Evolutionary conservation across 53 echinoderm and acorn worm species (phyloP), one percentile per base, ranked within the genome.

Genomic region (Zoroaster sp.): DNA sequence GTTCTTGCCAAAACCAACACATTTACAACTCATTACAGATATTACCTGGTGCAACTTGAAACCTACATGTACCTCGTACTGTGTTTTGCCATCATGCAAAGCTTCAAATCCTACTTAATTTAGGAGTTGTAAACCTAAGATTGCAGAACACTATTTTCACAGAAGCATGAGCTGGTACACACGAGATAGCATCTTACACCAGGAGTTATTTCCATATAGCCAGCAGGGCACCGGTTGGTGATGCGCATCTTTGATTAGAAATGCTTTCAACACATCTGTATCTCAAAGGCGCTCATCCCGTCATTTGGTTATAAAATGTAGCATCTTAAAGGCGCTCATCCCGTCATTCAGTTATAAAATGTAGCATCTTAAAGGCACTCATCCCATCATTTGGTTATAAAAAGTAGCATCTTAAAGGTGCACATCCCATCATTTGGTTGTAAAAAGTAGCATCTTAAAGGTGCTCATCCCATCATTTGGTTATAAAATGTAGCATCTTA

Each of bases 201-300:
- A 85, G 69, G 71, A 35, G 85, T 52, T 85, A 69, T 85, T 85
- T 45, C 51, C 71, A 85, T 85, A 40, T 43, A 71, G 71, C 85
- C 46, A 25, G 85, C 71, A 20, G 85, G 85, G 70, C 35, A 66
- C 72, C 71, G 85, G 49, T 42, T 36, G 51, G 35, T 49, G 85
- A 85, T 85, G 85, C 71, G 36, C 85, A 25, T 69, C 85, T 85
- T 85, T 71, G 70, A 85, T 85, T 85, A 49, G 85, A 85, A 70
- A 85, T 85, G 45, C 85, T 71, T 71, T 70, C 71, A 47, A 35
- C 47, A 49, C 85, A 85, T 71, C 85, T 81, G 81, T 38, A 43
- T n/a, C 81, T 81, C 66, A 3, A 33, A 83, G 68, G 67, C 68
- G 43, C 36, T 38, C 70, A 69, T 47, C 49, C 85, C 52, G 35